Conservation (phyloP, 2,797 vertebrate species). For the Ataeniobius toweri region DNA sequence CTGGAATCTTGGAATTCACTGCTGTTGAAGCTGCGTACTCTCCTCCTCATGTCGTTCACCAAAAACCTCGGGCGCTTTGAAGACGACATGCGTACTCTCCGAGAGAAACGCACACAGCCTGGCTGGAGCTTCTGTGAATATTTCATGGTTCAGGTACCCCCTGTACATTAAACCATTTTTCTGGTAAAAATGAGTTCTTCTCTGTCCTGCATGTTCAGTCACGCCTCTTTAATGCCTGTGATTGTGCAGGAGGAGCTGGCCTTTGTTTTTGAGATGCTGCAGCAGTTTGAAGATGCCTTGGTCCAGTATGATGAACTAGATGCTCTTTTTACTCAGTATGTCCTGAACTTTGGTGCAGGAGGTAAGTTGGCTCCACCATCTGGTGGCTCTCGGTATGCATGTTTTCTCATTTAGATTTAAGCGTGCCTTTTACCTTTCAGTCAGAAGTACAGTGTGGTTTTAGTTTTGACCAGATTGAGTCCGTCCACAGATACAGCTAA, state of each 20-base stretch:
- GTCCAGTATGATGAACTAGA: slow-evolving; percentile 99
- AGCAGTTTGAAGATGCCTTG: slow-evolving; percentile 97
- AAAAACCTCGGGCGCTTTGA: slow-evolving; percentile 97
- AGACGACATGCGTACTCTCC: slow-evolving; percentile 95
- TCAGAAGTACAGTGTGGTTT: background rate
- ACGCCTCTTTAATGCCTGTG: slow-evolving; percentile 21
- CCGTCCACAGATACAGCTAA: slow-evolving; percentile 88
- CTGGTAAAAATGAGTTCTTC: background rate
- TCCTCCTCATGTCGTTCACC: slow-evolving; percentile 98
- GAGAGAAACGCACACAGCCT: slow-evolving; percentile 96
- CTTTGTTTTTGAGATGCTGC: slow-evolving; percentile 99
- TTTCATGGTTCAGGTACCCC: slow-evolving; percentile 96
- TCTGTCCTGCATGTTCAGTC: background rate
- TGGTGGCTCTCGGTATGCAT: background rate
- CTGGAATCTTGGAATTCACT: slow-evolving; percentile 98
- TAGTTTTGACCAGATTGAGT: background rate
- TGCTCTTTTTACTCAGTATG: slow-evolving; percentile 97
- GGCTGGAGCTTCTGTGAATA: slow-evolving; percentile 99
- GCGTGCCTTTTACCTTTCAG: background rate
- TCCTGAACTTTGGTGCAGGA: slow-evolving; percentile 97
- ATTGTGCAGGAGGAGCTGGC: slow-evolving; percentile 91
- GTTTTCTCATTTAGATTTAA: background rate
- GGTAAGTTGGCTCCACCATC: slow-evolving; percentile 71
- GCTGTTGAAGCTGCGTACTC: slow-evolving; percentile 93
- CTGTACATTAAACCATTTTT: background rate